Evolutionary conservation across 1,140 invertebrate genomes (phyloP).

Genomic region (Charaxes varanes): DNA sequence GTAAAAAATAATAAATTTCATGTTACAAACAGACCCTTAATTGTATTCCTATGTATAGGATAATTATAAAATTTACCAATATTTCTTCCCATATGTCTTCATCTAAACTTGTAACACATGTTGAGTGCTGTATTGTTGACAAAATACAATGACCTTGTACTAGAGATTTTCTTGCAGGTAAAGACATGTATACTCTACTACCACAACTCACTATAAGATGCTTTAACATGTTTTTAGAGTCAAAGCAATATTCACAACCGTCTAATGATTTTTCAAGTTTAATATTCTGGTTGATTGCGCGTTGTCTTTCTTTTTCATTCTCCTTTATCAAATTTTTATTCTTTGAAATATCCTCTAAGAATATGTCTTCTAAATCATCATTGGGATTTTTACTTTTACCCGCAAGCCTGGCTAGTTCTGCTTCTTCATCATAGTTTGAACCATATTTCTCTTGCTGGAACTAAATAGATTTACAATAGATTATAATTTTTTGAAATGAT

Average conservation of each 20-base stretch:
- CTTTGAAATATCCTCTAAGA: conserved; percentile 82
- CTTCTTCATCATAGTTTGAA: conserved; percentile 87
- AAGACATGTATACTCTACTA: conserved; percentile 85
- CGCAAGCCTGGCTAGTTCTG: conserved; percentile 85
- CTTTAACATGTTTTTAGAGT: conserved; percentile 86
- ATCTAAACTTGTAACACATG: conserved; percentile 87
- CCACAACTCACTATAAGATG: conserved; percentile 91
- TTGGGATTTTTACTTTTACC: conserved; percentile 80
- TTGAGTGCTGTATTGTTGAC: conserved; percentile 86
- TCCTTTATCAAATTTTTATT: conserved; percentile 77
- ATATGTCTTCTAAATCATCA: conserved; percentile 91
- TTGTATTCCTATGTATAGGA: too few relatives aligned
- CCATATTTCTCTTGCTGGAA: conserved; percentile 92
- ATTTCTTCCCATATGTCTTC: conserved; percentile 96
- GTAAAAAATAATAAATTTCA: too few relatives aligned
- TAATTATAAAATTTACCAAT: conserved; percentile 78
- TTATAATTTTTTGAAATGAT: neutral
- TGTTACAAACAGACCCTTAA: too few relatives aligned
- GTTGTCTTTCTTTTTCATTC: conserved; percentile 77
- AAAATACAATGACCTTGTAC: conserved; percentile 93
- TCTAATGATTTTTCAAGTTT: conserved; percentile 82
- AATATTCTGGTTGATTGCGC: conserved; percentile 84
- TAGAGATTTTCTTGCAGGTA: conserved; percentile 87
- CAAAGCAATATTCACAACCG: conserved; percentile 88
- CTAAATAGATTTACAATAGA: conserved; percentile 70